Conservation (phyloP, 1,140 invertebrate genomes). For the Temnothorax curvispinosus region DNA sequence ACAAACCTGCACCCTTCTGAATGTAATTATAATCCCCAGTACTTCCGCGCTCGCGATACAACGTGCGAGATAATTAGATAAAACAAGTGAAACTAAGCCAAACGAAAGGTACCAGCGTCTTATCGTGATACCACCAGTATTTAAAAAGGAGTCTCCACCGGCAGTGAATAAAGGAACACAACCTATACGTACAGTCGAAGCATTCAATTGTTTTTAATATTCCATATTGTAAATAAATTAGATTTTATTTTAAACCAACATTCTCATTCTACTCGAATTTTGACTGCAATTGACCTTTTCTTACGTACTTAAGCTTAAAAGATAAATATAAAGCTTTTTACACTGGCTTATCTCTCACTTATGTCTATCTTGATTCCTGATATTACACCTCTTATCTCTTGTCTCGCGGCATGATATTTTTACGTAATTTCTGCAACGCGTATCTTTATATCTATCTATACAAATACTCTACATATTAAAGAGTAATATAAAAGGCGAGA, state of each 20-base stretch:
- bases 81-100: constrained; percentile 77
- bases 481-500: no score
- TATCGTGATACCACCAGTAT: constrained; percentile 72
- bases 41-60: constrained; percentile 79
- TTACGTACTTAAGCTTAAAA: background rate
- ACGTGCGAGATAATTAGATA: constrained; percentile 74
- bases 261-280: no score
- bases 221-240: no score
- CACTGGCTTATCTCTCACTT: background rate
- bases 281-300: no score
- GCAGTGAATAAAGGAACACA: no score
- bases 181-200: no score
- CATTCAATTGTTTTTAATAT: no score
- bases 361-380: background rate
- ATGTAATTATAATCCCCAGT: constrained; percentile 74
- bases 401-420: background rate
- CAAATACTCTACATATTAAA: no score
- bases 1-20: background rate
- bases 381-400: background rate
- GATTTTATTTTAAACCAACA: no score
- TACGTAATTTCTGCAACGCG: background rate
- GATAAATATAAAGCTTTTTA: background rate
- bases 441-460: background rate
- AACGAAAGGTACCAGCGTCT: constrained; percentile 51
- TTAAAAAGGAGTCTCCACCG: constrained; percentile 67